Percentiles rank a stretch among this genome's conserved stretches.
Conservation (phyloP, 2,797 vertebrate genomes). For the Falco berigora region DNA sequence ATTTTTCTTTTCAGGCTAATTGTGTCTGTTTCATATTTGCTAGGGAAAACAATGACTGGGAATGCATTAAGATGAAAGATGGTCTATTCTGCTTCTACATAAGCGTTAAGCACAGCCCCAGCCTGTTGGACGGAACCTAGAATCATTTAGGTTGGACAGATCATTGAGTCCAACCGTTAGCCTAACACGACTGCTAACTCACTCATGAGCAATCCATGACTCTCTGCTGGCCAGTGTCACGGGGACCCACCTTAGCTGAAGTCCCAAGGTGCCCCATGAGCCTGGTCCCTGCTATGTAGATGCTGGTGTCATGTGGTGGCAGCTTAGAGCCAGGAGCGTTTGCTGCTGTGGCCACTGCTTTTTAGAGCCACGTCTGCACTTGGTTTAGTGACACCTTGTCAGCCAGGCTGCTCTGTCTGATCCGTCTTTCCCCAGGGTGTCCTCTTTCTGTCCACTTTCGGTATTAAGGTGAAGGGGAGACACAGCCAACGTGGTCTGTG, state of each 20-base stretch:
- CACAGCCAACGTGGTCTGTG: background rate
- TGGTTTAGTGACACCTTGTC: background rate
- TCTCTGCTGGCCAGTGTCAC: background rate
- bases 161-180: background rate
- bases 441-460: background rate
- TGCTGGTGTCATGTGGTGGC: background rate
- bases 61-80: background rate
- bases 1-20: constrained; percentile 18
- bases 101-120: background rate
- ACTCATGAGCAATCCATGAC: background rate
- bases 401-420: background rate
- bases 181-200: fast-evolving
- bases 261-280: background rate
- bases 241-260: background rate
- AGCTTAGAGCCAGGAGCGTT: background rate
- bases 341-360: fast-evolving
- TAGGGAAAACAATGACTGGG: background rate
- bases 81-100: background rate
- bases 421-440: background rate
- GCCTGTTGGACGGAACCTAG: background rate
- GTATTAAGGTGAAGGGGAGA: background rate
- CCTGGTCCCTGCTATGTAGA: fast-evolving
- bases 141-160: background rate
- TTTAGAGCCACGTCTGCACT: background rate
- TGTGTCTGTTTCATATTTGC: background rate